Base-by-base conservation (phyloP, 1,140 invertebrate species). In the Colletes latitarsis region DNA sequence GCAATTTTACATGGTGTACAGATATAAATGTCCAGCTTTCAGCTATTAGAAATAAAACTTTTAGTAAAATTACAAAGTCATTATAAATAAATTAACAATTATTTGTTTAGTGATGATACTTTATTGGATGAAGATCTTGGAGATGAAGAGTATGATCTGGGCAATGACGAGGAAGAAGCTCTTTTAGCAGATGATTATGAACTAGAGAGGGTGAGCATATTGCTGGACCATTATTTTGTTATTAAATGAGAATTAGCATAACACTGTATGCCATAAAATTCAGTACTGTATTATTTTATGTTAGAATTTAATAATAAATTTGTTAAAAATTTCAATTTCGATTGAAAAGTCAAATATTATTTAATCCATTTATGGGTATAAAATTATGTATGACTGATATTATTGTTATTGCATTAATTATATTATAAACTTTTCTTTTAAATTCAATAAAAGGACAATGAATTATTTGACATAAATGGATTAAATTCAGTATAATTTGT, bases 151-250 rank as follows among this genome's bases (percentile, higher is more conserved):
- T 94, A 93, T 81, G 92, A 94, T 74, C 86, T 94, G 52, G 92
- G 93, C 73, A 93, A 94, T 82, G 93, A 94, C 69, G 93, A 94
- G 77, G 93, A 94, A 89, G 93, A 94, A 84, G 93, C 93, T 5
- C 90, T 94, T 46, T 87, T 94, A 88, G 93, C 93, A 14, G 93
- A 93, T 79, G 93, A 94, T 88, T 92, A 91, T 90, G 92, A 93
- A 83, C 73, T 91, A 78, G 93, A 93, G 70, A 92, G 90, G 92
- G 93, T 93, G 89, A 93, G 92, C 88, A 89, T 89, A 82, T 84
- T 87, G 88, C 87, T 89, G 84, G 82, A 88, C 79, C 68, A 87
- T 88, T 90, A 82, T 77, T 83, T 77, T 83, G 43, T 81, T 81
- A 30, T 81, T 80, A 83, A 70, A 74, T 63, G n/a, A 53, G 46